phyloP scores from a whole-genome alignment of 2,888 invertebrate genomes.

The Dione vanillae region DNA sequence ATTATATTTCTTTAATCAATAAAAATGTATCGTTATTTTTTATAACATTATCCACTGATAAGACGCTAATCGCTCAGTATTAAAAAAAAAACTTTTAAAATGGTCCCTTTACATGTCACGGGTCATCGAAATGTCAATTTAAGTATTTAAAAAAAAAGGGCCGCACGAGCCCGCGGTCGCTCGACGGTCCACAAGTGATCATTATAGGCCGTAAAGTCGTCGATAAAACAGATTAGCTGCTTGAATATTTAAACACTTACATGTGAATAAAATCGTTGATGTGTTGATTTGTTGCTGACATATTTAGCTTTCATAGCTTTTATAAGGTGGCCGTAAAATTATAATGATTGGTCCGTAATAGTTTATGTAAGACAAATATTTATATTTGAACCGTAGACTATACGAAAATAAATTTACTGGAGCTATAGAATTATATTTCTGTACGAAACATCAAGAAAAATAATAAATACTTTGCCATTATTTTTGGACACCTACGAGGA shows the following conservation, averaged over 20 bases:
- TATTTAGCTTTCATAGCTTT: constrained; percentile 33
- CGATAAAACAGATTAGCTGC: constrained; percentile 80
- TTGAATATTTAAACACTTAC: constrained; percentile 74
- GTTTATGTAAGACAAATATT: not conserved
- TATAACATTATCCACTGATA: not conserved
- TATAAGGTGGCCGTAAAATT: constrained; percentile 29
- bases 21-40: too few relatives aligned
- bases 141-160: constrained; percentile 43
- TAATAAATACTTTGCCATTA: not conserved
- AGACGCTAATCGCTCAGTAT: not conserved
- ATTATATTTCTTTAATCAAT: too few relatives aligned
- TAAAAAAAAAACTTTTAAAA: constrained; percentile 22
- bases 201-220: constrained; percentile 79
- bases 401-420: not conserved
- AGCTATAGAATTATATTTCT: not conserved
- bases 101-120: constrained; percentile 31
- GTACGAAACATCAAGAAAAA: not conserved
- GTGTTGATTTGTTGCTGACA: constrained; percentile 46
- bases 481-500: constrained; percentile 51
- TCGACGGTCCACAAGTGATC: constrained; percentile 59
- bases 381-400: not conserved
- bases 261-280: constrained; percentile 62
- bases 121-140: constrained; percentile 38
- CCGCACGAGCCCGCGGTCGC: constrained; percentile 35
- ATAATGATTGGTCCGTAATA: constrained; percentile 14